These are phyloP conservation scores for Periophthalmus modestus DNA, from an alignment of 2,113 vertebrate genomes.

Conservation along the genomic window DNA sequence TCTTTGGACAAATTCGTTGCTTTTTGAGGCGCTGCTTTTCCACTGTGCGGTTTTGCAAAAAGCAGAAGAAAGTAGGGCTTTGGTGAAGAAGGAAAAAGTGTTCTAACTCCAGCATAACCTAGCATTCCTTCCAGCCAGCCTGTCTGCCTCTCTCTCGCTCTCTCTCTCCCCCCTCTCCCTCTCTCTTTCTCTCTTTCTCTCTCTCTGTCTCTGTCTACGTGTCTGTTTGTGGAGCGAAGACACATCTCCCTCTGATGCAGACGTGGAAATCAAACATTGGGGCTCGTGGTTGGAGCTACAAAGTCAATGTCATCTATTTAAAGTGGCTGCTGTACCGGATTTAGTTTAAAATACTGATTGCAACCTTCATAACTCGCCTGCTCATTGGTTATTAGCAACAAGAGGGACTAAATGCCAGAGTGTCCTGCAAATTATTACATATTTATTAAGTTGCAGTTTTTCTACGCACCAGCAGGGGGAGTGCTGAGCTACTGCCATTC, in stretches of 20 bases:
- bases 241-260: slow-evolving; percentile 59
- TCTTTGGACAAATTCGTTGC: not conserved
- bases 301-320: not conserved
- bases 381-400: too few relatives aligned
- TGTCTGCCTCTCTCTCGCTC: slow-evolving; percentile 47
- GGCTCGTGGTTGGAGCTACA: slow-evolving; percentile 27
- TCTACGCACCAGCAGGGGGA: not conserved
- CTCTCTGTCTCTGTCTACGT: slow-evolving; percentile 72
- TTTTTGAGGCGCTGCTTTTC: slow-evolving; percentile 24
- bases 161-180: slow-evolving; percentile 24
- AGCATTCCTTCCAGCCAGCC: slow-evolving; percentile 77
- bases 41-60: slow-evolving; percentile 40
- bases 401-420: not conserved
- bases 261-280: slow-evolving; percentile 76
- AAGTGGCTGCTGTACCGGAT: not conserved
- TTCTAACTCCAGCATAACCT: slow-evolving; percentile 77
- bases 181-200: slow-evolving; percentile 42
- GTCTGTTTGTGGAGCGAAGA: slow-evolving; percentile 72
- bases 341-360: not conserved
- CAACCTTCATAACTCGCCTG: not conserved
- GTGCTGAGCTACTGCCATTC: not conserved
- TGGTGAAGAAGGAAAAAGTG: slow-evolving; percentile 47
- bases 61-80: slow-evolving; percentile 43
- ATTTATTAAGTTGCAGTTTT: not conserved
- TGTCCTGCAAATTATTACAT: not conserved